Evolutionary conservation across 2,888 invertebrate species (phyloP).

Genomic region (Synergus japonicus): DNA sequence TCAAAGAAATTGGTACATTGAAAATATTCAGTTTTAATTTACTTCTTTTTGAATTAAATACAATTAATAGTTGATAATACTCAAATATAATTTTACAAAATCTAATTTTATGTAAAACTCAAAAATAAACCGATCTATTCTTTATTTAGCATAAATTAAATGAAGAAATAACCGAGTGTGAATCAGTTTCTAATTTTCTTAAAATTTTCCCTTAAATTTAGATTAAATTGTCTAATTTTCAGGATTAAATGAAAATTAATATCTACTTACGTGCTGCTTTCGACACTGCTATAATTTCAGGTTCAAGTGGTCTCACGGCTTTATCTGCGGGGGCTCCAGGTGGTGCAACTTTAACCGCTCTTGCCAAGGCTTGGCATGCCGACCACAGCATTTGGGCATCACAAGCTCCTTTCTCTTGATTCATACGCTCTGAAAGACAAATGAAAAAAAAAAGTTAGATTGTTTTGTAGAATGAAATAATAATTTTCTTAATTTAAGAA

Average conservation of each 20-base stretch:
- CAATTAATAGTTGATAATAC: too few species aligned
- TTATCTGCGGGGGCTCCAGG: constrained; percentile 80
- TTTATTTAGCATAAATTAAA: not conserved
- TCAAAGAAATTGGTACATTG: too few species aligned
- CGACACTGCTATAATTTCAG: constrained; percentile 86
- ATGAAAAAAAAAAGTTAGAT: constrained; percentile 38
- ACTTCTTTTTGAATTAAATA: too few species aligned
- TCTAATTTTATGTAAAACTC: too few species aligned
- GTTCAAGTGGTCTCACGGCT: constrained; percentile 81
- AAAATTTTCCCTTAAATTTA: not conserved
- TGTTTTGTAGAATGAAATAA: not conserved
- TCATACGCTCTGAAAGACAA: constrained; percentile 81
- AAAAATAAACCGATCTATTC: not conserved
- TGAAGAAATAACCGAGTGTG: not conserved
- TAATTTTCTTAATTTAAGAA: not conserved
- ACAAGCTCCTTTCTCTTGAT: constrained; percentile 86
- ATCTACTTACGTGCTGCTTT: constrained; percentile 84
- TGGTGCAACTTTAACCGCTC: constrained; percentile 84
- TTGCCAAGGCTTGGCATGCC: constrained; percentile 92
- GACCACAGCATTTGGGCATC: constrained; percentile 95
- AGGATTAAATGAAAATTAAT: constrained; percentile 35
- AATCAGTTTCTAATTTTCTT: not conserved
- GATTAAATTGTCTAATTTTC: not conserved
- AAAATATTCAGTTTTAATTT: too few species aligned
- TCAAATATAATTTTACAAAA: too few species aligned